Evolutionary conservation across 35 echinoderm and acorn worm species (phyloP).

Genomic region (Eucidaris tribuloides): DNA sequence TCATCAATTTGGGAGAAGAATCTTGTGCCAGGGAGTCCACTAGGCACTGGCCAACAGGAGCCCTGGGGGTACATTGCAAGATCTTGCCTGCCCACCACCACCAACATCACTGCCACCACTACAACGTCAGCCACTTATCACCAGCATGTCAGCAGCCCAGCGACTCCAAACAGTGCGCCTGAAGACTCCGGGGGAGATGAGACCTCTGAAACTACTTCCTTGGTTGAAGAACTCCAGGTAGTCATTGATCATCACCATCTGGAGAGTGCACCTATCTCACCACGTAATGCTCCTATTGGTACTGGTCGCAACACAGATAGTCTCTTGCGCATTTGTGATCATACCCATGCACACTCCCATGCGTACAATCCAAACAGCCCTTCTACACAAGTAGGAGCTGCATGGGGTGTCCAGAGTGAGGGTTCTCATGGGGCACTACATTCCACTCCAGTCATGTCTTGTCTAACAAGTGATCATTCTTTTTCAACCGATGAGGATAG

Average conservation of each 20-base stretch:
- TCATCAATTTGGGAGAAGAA: constrained; percentile 79
- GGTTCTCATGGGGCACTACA: neutral
- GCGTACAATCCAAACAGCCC: constrained; percentile 4
- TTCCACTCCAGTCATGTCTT: constrained; percentile 21
- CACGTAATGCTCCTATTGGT: constrained; percentile 60
- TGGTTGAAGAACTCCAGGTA: constrained; percentile 60
- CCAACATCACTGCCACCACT: neutral
- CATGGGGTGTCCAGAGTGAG: neutral
- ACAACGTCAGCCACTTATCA: neutral
- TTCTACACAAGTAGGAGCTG: neutral
- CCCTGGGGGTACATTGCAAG: constrained; percentile 69
- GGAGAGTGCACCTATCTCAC: constrained; percentile 33
- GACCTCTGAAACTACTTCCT: constrained; percentile 54
- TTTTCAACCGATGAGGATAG: constrained; percentile 2
- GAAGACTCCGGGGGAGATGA: constrained; percentile 24
- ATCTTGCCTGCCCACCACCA: constrained; percentile 66
- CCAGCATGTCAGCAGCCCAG: neutral
- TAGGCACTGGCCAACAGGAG: constrained; percentile 53
- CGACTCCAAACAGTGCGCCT: neutral
- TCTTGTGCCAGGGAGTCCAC: constrained; percentile 73
- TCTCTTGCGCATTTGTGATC: constrained; percentile 75
- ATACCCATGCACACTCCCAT: constrained; percentile 68
- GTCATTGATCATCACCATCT: constrained; percentile 52
- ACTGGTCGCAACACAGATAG: constrained; percentile 61
- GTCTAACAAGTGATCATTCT: constrained; percentile 37